Evolutionary conservation across 2,797 vertebrate genomes (phyloP).

Genomic region (Emydoidea blandingii): DNA sequence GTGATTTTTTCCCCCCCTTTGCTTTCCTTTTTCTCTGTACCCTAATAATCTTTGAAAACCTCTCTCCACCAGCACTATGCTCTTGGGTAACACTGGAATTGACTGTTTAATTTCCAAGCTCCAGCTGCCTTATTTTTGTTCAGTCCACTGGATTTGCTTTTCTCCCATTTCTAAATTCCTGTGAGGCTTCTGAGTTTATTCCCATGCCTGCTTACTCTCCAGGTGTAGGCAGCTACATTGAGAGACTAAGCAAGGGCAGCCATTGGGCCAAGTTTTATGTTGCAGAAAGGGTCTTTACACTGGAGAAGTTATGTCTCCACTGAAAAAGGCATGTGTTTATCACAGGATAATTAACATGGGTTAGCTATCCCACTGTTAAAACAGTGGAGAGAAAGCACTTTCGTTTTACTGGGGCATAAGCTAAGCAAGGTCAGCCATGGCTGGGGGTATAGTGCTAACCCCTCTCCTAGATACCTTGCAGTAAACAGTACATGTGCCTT

Average conservation of each 20-base stretch:
- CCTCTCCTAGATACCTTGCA: not conserved
- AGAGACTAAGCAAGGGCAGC: not conserved
- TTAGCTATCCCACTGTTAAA: not conserved
- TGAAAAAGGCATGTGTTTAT: not conserved
- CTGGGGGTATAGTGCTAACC: not conserved
- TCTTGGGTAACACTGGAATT: not conserved
- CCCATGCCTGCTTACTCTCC: not conserved
- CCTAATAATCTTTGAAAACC: not conserved
- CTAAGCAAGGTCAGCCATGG: not conserved
- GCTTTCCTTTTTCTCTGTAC: not conserved
- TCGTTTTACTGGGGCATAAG: not conserved
- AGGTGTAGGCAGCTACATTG: not conserved
- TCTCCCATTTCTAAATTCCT: accelerated
- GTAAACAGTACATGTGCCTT: not conserved
- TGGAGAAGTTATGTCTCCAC: not conserved
- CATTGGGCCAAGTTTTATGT: not conserved
- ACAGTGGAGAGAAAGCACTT: not conserved
- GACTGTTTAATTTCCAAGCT: accelerated
- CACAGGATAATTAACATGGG: not conserved
- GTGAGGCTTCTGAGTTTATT: not conserved
- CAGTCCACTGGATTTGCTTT: not conserved
- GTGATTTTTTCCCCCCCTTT: not conserved
- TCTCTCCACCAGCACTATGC: not conserved
- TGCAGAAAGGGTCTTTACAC: not conserved
- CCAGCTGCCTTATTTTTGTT: not conserved